Conservation (phyloP, 2,888 invertebrate genomes). For the Andrena camellia region DNA sequence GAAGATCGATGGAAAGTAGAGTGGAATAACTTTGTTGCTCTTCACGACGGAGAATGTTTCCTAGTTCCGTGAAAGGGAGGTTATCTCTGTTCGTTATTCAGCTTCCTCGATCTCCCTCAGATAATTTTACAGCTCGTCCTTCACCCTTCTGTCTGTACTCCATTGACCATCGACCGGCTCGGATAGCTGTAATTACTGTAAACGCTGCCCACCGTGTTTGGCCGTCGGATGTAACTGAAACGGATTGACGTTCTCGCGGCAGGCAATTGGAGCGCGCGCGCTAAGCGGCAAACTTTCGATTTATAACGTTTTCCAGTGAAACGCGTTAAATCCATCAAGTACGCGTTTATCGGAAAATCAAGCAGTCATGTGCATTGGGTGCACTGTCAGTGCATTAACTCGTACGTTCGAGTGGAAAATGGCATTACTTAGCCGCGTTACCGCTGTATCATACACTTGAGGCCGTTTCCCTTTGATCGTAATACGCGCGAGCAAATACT, state of each 20-base stretch:
- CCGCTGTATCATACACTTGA: slow-evolving; percentile 31
- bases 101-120: too few species aligned
- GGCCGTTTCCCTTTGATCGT: slow-evolving; percentile 43
- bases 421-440: slow-evolving; percentile 56
- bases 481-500: not conserved
- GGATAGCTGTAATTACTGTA: too few species aligned
- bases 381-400: slow-evolving; percentile 66
- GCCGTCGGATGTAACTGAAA: not conserved
- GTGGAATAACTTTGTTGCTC: too few species aligned
- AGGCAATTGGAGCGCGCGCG: slow-evolving; percentile 39
- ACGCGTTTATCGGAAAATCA: slow-evolving; percentile 69
- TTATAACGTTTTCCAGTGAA: slow-evolving; percentile 69
- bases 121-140: too few species aligned
- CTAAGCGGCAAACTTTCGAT: slow-evolving; percentile 63
- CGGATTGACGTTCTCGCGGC: not conserved
- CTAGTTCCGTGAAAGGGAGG: too few species aligned
- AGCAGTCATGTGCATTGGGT: slow-evolving; percentile 67
- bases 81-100: too few species aligned
- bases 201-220: slow-evolving; percentile 1
- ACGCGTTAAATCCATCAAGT: slow-evolving; percentile 63
- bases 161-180: too few species aligned
- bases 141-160: too few species aligned
- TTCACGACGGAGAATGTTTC: too few species aligned
- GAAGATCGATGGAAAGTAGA: too few species aligned
- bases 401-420: slow-evolving; percentile 67